A percentile compares a stretch with the other conserved stretches of the same genome.
These are phyloP conservation scores for Ariopsis seemanni DNA, from an alignment of 2,113 vertebrate genomes.

Conservation along the genomic window DNA sequence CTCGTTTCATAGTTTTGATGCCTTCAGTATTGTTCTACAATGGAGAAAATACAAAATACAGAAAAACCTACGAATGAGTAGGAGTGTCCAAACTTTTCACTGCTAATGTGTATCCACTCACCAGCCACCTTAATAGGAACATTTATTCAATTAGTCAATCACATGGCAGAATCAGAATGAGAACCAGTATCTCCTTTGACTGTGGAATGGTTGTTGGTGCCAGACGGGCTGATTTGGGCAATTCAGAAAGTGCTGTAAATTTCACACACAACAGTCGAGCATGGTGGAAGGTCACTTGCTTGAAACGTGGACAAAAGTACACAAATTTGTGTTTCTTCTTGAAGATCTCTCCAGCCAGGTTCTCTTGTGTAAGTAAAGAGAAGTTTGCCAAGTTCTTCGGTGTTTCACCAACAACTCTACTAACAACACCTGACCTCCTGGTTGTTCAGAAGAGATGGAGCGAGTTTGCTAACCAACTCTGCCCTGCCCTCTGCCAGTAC, in stretches of 20 bases:
- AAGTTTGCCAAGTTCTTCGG: neutral
- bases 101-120: too few species aligned
- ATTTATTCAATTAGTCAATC: neutral
- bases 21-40: too few species aligned
- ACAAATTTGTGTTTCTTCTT: neutral
- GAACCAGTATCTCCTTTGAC: neutral
- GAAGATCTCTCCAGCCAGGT: neutral
- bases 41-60: too few species aligned
- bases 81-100: too few species aligned
- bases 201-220: neutral
- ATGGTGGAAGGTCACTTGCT: neutral
- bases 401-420: neutral
- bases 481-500: neutral
- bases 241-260: neutral
- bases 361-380: neutral
- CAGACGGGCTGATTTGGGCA: neutral
- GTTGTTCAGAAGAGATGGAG: neutral
- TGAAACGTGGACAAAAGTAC: neutral
- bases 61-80: too few species aligned
- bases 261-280: neutral
- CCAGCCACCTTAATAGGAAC: neutral
- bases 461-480: neutral
- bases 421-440: neutral
- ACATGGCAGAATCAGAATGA: neutral
- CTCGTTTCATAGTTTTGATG: too few species aligned